Evolutionary conservation across 2,797 vertebrate genomes (phyloP), one percentile per base, ranked within the genome.

Genomic region (Eulemur rubriventer): DNA sequence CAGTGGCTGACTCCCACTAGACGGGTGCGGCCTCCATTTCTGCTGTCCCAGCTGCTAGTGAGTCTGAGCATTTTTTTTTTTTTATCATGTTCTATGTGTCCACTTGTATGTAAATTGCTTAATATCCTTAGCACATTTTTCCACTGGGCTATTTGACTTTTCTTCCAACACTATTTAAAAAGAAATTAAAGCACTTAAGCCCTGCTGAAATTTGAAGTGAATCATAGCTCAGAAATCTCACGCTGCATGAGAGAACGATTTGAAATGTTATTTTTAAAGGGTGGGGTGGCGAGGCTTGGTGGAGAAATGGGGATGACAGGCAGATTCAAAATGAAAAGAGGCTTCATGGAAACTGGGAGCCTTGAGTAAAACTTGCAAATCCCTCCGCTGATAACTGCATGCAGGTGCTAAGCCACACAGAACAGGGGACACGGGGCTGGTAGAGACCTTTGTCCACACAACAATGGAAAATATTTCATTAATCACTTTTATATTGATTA

Each of bases 241-340:
- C 9, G 41, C 85, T 72, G 8, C 72, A 20, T 72, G 43, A 92
- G 38, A 96, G 30, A 57, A 84, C 46, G 13, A 87, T 59, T 55
- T 48, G 95, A 94, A 72, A 81, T 93, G 91, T 92, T 94, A 67
- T 80, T 94, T 94, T 95, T 48, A 41, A 72, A 93, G 82, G 92
- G 94, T 48, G 94, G 65, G 10, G 94, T 81, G 70, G 28, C 33
- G 48, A 90, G 84, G 35, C 33, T 55, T 14, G 10, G 6, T 57
- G 38, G 79, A 28, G 65, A 92, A 67, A 70, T 2, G 41, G 33
- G 89, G 72, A 3, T 81, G 72, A 94, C 92, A 85, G 91, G 46
- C 81, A 72, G 78, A 61, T 72, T 35, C 38, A 28, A 69, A 70
- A 30, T 61, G 85, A 63, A 70, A 63, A 82, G 43, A 26, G 38